These are phyloP conservation scores for Lobophora halterata DNA, from an alignment of 2,888 invertebrate genomes.

Conservation along the genomic window DNA sequence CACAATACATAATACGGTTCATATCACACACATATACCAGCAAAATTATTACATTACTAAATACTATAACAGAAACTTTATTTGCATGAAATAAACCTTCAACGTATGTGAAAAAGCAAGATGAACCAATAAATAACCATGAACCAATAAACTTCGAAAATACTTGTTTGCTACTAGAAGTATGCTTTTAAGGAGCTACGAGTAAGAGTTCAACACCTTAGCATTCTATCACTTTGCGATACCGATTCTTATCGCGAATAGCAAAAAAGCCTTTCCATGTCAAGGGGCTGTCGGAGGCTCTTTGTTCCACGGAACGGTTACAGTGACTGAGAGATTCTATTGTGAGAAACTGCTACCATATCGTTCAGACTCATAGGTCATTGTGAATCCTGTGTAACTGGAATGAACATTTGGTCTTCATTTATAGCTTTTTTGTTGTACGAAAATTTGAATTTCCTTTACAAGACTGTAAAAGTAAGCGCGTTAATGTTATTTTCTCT, in stretches of 20 bases:
- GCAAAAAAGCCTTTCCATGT: conserved; percentile 77
- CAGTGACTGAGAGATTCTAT: conserved; percentile 36
- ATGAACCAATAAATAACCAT: conserved; percentile 20
- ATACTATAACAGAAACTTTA: conserved; percentile 6
- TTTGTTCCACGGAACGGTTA: conserved; percentile 54
- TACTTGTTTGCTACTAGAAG: conserved; percentile 38
- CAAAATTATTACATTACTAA: too few species aligned
- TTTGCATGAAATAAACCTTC: conserved; percentile 1
- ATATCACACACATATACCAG: too few species aligned
- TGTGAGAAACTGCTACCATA: conserved; percentile 16
- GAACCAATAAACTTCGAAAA: conserved; percentile 32
- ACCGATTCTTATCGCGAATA: conserved; percentile 62
- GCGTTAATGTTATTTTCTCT: background rate
- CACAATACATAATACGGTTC: too few species aligned
- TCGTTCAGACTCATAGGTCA: conserved; percentile 19
- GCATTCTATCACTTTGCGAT: conserved; percentile 48
- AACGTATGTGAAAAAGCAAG: conserved; percentile 12
- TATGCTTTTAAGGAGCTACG: conserved; percentile 58
- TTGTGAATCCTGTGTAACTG: conserved; percentile 3
- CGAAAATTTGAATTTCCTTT: conserved; percentile 12
- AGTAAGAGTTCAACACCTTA: conserved; percentile 49
- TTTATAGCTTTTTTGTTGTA: conserved; percentile 7
- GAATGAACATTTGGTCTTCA: background rate
- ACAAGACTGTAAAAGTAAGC: conserved; percentile 10
- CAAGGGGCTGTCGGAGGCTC: conserved; percentile 68